These are phyloP conservation scores for Notolabrus celidotus DNA, from an alignment of 2,797 vertebrate species.

Conservation along the genomic window DNA sequence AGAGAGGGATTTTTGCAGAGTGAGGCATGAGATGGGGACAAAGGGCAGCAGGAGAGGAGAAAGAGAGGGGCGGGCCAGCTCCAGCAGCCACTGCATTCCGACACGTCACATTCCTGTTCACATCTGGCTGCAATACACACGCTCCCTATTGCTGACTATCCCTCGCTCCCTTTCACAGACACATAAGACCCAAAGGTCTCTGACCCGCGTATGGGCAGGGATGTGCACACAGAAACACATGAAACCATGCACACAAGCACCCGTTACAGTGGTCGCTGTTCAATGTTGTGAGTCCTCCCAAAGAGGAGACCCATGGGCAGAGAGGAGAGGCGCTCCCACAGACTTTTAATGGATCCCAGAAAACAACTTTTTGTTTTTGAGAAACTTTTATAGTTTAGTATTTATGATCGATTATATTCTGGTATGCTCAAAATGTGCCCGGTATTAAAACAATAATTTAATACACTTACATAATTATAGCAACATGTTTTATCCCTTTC, in stretches of 20 bases:
- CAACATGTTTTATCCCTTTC: too few relatives aligned
- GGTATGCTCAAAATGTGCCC: too few relatives aligned
- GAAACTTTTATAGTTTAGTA: too few relatives aligned
- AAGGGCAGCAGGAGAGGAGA: constrained; percentile 67
- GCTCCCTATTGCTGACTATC: constrained; percentile 69
- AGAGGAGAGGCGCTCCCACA: too few relatives aligned
- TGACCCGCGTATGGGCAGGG: constrained; percentile 32
- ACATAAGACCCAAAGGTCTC: constrained; percentile 56
- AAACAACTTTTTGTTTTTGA: too few relatives aligned
- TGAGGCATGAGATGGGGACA: constrained; percentile 66
- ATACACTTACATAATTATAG: too few relatives aligned
- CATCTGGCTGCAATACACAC: constrained; percentile 88
- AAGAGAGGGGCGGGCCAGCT: constrained; percentile 62
- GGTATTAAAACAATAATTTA: too few relatives aligned
- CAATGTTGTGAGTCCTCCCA: too few relatives aligned
- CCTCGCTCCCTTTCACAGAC: constrained; percentile 64
- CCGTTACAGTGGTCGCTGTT: neutral
- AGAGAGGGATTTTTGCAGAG: constrained; percentile 18
- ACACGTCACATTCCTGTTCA: constrained; percentile 87
- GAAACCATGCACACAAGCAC: neutral
- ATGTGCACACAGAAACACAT: constrained; percentile 12
- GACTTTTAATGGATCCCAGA: too few relatives aligned
- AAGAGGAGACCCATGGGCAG: too few relatives aligned
- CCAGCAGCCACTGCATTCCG: constrained; percentile 82
- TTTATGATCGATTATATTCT: too few relatives aligned